Evolutionary conservation across 92 coral and sea anemone genomes (phyloP).

Genomic region (Bergia sp.): DNA sequence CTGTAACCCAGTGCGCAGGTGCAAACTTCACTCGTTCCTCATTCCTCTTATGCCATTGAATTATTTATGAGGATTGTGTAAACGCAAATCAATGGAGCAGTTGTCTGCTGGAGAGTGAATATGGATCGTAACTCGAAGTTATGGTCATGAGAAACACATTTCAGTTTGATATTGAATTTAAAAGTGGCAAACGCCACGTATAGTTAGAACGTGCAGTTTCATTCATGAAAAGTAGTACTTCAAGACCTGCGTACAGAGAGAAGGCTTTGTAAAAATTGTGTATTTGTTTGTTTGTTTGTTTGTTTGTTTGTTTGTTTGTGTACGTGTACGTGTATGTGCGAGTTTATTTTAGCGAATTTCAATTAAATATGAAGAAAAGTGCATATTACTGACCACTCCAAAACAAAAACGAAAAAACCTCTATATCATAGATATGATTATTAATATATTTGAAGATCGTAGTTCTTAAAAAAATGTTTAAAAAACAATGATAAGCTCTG

Average conservation of each 20-base stretch:
- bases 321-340: neutral
- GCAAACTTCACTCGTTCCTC: neutral
- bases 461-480: neutral
- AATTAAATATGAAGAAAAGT: neutral
- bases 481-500: neutral
- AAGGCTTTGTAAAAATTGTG: neutral
- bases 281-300: neutral
- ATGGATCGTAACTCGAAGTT: too few species aligned
- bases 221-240: neutral
- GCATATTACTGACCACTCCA: neutral
- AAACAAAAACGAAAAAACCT: neutral
- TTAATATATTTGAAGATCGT: slow-evolving; percentile 35
- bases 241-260: neutral
- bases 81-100: neutral
- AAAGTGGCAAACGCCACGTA: neutral
- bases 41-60: neutral
- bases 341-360: neutral
- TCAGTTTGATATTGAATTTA: neutral
- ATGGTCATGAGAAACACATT: neutral
- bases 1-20: neutral
- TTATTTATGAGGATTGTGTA: neutral
- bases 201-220: neutral
- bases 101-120: neutral
- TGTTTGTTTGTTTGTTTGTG: neutral
- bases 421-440: slow-evolving; percentile 13